phyloP scores from a whole-genome alignment of 2,888 invertebrate species.

The Cordylochernes scorpioides region DNA sequence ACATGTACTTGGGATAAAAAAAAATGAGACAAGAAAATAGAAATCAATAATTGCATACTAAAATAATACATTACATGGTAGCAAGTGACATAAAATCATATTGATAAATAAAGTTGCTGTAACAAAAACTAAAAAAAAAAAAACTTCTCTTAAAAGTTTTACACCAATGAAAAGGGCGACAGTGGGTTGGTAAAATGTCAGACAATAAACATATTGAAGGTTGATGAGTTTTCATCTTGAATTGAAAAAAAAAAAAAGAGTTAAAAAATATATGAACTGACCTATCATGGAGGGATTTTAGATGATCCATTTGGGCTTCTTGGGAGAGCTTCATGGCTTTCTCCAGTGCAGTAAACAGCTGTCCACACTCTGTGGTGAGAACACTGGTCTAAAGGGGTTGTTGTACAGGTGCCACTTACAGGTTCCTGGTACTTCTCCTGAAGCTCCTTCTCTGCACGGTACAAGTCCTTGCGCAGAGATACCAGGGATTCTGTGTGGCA shows the following conservation, averaged over 20 bases:
- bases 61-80: no score
- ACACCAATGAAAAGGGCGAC: no score
- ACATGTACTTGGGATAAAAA: no score
- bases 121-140: no score
- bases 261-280: conserved; percentile 24
- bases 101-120: no score
- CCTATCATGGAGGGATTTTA: conserved; percentile 37
- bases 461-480: conserved; percentile 30
- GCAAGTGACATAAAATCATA: no score
- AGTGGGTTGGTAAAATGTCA: no score
- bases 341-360: conserved; percentile 31
- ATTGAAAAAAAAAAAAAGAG: neutral
- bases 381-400: neutral
- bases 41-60: no score
- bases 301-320: conserved; percentile 45
- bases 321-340: conserved; percentile 53
- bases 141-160: no score
- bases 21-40: no score
- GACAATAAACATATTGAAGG: no score
- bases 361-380: conserved; percentile 1
- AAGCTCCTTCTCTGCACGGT: conserved; percentile 41
- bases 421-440: conserved; percentile 57
- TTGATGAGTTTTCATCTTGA: no score
- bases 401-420: conserved; percentile 18
- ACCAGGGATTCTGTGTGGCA: conserved; percentile 19